Evolutionary conservation across 2,888 invertebrate genomes (phyloP).

Genomic region (Philopedon plagiatum): DNA sequence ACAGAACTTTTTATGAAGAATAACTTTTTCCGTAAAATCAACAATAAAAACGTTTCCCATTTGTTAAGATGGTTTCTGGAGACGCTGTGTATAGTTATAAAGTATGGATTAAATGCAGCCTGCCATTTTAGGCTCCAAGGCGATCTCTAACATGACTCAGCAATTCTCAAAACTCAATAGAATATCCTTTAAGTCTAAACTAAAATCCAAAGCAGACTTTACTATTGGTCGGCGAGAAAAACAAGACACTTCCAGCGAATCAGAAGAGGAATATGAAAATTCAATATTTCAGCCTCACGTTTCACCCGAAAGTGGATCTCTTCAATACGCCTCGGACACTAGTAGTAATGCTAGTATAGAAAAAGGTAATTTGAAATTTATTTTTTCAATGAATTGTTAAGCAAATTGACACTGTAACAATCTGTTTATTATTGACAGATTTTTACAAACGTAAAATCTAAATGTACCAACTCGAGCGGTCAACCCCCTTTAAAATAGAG

Average conservation of each 20-base stretch:
- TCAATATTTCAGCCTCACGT: slow-evolving; percentile 68
- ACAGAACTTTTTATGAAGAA: too few species aligned
- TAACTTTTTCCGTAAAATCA: too few species aligned
- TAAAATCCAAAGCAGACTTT: slow-evolving; percentile 70
- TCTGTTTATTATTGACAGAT: too few species aligned
- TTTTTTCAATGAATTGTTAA: background rate
- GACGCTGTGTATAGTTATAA: too few species aligned
- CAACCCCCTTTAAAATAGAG: too few species aligned
- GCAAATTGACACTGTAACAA: slow-evolving; percentile 50
- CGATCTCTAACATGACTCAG: slow-evolving; percentile 87
- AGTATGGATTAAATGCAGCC: too few species aligned
- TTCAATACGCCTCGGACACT: slow-evolving; percentile 57
- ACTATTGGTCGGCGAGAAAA: slow-evolving; percentile 65
- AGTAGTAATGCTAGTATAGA: slow-evolving; percentile 58
- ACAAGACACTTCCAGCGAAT: slow-evolving; percentile 70
- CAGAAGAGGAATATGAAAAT: slow-evolving; percentile 78
- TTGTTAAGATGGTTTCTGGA: too few species aligned
- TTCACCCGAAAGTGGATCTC: slow-evolving; percentile 53
- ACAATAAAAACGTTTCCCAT: too few species aligned
- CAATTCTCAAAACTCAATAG: slow-evolving; percentile 89
- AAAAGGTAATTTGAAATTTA: slow-evolving; percentile 54
- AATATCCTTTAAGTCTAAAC: slow-evolving; percentile 75
- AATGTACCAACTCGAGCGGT: too few species aligned
- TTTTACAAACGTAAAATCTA: too few species aligned
- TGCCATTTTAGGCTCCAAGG: slow-evolving; percentile 85